A percentile compares a stretch with the other conserved stretches of the same genome.
Evolutionary conservation across 2,888 invertebrate genomes (phyloP).

Genomic region (Blastobasis adustella): DNA sequence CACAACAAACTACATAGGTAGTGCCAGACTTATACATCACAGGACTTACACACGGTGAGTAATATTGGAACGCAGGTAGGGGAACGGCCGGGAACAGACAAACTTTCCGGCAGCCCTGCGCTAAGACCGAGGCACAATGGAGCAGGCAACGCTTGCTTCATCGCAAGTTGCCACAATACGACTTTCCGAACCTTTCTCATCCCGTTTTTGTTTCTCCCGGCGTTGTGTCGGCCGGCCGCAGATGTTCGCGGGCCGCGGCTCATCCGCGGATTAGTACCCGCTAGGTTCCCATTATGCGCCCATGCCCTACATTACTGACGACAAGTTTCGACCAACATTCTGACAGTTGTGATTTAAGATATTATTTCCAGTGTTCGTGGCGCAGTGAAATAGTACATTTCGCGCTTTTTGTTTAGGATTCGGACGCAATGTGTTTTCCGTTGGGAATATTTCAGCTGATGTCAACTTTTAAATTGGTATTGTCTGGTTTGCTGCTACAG

Average conservation of each 20-base stretch:
- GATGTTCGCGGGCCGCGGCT: conserved; percentile 61
- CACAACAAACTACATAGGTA: too few relatives aligned
- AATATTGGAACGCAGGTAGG: neutral
- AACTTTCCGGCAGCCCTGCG: neutral
- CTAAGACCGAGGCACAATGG: conserved; percentile 11
- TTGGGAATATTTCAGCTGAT: too few relatives aligned
- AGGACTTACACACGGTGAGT: neutral
- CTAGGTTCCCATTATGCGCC: conserved; percentile 10
- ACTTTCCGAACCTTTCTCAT: conserved; percentile 68
- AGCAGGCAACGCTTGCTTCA: conserved; percentile 33
- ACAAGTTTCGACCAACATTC: conserved; percentile 32
- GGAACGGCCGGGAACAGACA: neutral
- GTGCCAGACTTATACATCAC: too few relatives aligned
- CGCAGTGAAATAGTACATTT: too few relatives aligned
- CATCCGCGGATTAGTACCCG: conserved; percentile 68
- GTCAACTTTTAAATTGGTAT: too few relatives aligned
- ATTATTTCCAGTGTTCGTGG: too few relatives aligned
- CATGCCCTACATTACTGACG: conserved; percentile 44
- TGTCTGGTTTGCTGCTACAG: too few relatives aligned
- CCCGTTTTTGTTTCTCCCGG: conserved; percentile 63
- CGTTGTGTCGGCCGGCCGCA: conserved; percentile 54
- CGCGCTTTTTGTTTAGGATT: too few relatives aligned
- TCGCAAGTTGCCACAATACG: conserved; percentile 61
- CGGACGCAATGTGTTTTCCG: too few relatives aligned
- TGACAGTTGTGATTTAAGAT: conserved; percentile 18